Evolutionary conservation across 2,113 vertebrate genomes (phyloP).

Genomic region (Anguilla japonica): DNA sequence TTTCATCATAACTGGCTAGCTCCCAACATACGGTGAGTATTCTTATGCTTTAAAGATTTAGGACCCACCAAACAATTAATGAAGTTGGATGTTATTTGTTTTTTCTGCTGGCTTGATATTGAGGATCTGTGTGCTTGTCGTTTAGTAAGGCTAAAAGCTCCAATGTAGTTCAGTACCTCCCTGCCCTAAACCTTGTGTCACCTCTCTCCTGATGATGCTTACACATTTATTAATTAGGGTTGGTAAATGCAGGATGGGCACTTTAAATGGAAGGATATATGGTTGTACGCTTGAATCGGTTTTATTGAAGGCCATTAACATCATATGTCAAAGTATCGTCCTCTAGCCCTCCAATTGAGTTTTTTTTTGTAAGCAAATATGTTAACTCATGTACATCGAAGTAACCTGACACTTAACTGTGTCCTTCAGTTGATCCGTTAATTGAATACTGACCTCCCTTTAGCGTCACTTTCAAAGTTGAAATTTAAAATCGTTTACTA

Average conservation of each 20-base stretch:
- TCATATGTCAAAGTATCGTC: background rate
- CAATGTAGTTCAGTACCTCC: background rate
- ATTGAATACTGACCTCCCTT: background rate
- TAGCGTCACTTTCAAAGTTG: background rate
- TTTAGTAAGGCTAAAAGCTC: background rate
- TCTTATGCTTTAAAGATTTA: background rate
- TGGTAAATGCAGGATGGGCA: background rate
- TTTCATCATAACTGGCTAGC: background rate
- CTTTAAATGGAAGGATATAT: background rate
- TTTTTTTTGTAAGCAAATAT: background rate
- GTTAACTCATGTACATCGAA: background rate
- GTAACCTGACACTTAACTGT: background rate
- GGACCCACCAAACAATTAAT: background rate
- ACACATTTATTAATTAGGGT: background rate
- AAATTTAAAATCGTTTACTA: background rate
- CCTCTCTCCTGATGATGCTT: background rate
- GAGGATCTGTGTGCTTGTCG: background rate
- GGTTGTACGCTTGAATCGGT: background rate
- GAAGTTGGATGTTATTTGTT: background rate
- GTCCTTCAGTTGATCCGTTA: background rate
- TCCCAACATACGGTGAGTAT: background rate
- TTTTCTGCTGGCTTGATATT: background rate
- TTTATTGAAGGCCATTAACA: background rate
- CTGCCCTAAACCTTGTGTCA: background rate
- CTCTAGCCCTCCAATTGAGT: background rate